Percentiles rank a stretch among this genome's conserved stretches.
These are phyloP conservation scores for Callorhinus ursinus DNA, from an alignment of 2,113 vertebrate species.

Conservation along the genomic window DNA sequence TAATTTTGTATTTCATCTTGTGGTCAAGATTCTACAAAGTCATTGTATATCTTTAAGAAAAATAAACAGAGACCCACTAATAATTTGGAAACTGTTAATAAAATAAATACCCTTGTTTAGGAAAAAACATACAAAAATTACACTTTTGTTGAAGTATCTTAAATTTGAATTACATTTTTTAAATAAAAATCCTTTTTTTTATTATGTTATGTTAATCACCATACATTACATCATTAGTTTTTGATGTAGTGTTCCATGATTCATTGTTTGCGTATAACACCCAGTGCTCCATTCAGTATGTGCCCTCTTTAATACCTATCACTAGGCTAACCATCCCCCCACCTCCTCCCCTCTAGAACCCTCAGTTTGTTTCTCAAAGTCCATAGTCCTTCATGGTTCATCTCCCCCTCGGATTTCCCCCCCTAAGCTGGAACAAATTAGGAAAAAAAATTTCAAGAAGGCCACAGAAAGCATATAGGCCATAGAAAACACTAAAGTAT, in stretches of 20 bases:
- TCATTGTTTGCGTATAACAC: no score
- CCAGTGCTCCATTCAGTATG: no score
- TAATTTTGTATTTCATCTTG: not conserved
- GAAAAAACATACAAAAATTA: not conserved
- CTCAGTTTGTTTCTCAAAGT: no score
- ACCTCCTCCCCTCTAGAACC: no score
- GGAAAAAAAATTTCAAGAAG: conserved; percentile 39
- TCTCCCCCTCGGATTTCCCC: no score
- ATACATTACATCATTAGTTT: no score
- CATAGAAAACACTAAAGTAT: not conserved
- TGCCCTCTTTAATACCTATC: no score
- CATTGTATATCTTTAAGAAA: not conserved
- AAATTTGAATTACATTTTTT: not conserved
- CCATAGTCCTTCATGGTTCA: no score
- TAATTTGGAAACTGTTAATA: not conserved
- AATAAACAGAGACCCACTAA: not conserved
- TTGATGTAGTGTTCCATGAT: no score
- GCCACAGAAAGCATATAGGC: not conserved
- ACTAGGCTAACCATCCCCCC: no score
- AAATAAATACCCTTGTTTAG: not conserved
- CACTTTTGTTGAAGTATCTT: not conserved
- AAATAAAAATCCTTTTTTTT: conserved; percentile 11
- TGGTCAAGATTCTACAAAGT: not conserved
- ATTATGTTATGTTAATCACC: no score
- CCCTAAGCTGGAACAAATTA: not conserved